Evolutionary conservation across 1,140 invertebrate genomes (phyloP).

Genomic region (Drosophila trapezifrons): DNA sequence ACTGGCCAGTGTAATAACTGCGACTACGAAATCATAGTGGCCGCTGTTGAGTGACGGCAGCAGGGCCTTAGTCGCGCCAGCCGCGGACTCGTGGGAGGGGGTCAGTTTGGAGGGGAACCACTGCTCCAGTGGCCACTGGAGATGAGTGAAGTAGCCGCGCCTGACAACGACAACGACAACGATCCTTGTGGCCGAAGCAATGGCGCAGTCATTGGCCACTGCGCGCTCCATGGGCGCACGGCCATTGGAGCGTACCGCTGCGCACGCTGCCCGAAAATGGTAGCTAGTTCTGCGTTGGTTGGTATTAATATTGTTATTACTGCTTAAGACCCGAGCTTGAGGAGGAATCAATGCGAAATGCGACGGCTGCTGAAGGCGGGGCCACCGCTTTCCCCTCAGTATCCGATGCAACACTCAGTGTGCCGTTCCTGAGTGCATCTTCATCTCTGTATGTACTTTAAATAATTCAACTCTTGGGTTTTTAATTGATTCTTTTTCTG

Average conservation of each 20-base stretch:
- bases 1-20: conserved; percentile 67
- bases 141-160: conserved; percentile 48
- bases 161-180: conserved; percentile 47
- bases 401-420: no score
- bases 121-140: conserved; percentile 24
- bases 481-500: background rate
- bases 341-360: no score
- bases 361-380: no score
- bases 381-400: no score
- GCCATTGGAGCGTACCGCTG: conserved; percentile 35
- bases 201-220: conserved; percentile 51
- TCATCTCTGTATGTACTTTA: no score
- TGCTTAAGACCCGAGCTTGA: no score
- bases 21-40: conserved; percentile 62
- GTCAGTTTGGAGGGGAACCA: conserved; percentile 11
- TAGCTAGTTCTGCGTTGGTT: no score
- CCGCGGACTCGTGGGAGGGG: conserved; percentile 11
- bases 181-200: conserved; percentile 46
- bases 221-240: conserved; percentile 30
- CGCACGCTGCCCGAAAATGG: background rate
- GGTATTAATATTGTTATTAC: no score
- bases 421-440: no score
- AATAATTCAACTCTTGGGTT: no score
- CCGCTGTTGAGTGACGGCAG: conserved; percentile 19
- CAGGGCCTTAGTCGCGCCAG: conserved; percentile 12